Evolutionary conservation across 2,888 invertebrate species (phyloP), one percentile per base, ranked within the genome.

Genomic region (Temnothorax unifasciatus): DNA sequence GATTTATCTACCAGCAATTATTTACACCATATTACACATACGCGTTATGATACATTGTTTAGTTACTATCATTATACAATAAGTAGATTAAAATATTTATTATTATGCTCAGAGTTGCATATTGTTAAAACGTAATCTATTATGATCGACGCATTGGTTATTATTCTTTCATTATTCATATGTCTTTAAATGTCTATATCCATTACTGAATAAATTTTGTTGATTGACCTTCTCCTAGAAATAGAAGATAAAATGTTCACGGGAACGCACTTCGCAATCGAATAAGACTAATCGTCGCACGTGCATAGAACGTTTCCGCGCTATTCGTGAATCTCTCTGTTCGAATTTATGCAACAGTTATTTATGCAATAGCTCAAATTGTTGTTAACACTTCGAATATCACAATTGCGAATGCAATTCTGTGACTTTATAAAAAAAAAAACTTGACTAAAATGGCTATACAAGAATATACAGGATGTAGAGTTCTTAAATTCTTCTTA

Each of bases 281-380:
- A 66, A 77, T 54, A 66, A 77, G n/a, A 66, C 25, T 77, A 77
- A 66, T 66, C 41, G 41, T 66, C n/a, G 29, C 54, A 66, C 52
- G 63, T 75, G 50, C 50, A 21, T 76, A 34, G 52, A 76, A 64
- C 18, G 18, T 76, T 76, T 76, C 64, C 59, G 59, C 44, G 59
- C 44, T 61, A 61, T 74, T 74, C 59, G 44, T 74, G 44, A 59
- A 18, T 59, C 25, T 25, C 13, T 73, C 21, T 57, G 15, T 71
- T 54, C 25, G 41, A 57, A 18, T 73, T 41, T 44, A 29, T 44
- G 59, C 29, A n/a, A n/a, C 21, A 50, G 13, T 34, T 84, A 61
- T 76, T 76, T 76, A 89, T 83, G 87, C 87, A 21, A 61, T 89
- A 85, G 79, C 85, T 89, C 69, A 82, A 87, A 87, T 89, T 34